Evolutionary conservation across 2,888 invertebrate species (phyloP), one percentile per base, ranked within the genome.

Genomic region (Syrista parreyssii): DNA sequence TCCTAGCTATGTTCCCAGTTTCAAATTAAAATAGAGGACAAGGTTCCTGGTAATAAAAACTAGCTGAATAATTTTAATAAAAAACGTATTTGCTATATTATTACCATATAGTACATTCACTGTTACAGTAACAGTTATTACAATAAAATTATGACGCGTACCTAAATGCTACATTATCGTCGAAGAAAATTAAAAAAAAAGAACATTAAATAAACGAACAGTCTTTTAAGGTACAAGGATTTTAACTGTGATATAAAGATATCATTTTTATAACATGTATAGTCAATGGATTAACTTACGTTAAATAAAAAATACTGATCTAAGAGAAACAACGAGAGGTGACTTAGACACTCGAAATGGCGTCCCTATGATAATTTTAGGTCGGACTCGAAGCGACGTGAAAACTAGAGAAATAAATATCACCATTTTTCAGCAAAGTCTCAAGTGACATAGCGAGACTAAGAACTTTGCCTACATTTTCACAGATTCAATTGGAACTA

Each of bases 71-170:
- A 75, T 76, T 83, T 79, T 82, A 79, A 82, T 83, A 84, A 82
- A 84, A 85, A 84, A 86, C 75, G 80, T 80, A 82, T 76, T 74
- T 68, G 83, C 79, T 85, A 79, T 81, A 85, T 87, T 85, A 85
- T 85, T 81, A 80, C 71, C 79, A 76, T 84, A 82, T 83, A 85
- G 79, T 85, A 84, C 83, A 84, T 81, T 83, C 79, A 84, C 79
- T 81, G 79, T 77, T 77, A 78, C 80, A 78, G 76, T 68, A 80
- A 85, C 80, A 84, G 76, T 80, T 76, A 76, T 33, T 82, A 85
- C 75, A 81, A 77, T 80, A 79, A 82, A 78, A 69, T 76, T 68
- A 75, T 69, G 68, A 79, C 73, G 73, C 75, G 69, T 81, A 73
- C 75, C 72, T 82, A 83, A 35, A 75, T 12, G 9, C 33, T 73